Conservation (phyloP, 2,113 vertebrate species). For the Jacana jacana region DNA sequence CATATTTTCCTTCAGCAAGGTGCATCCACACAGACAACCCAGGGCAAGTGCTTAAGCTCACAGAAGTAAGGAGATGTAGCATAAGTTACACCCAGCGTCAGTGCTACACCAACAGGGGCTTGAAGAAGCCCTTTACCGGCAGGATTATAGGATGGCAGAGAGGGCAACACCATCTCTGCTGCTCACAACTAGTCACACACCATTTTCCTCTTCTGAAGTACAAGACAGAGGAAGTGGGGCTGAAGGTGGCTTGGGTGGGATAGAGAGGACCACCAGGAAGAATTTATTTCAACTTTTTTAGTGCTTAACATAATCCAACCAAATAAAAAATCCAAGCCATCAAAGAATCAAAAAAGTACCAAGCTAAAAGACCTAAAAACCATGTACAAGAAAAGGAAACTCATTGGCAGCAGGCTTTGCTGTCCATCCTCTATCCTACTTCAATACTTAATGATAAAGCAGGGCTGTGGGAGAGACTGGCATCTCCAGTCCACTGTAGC, state of each 20-base stretch:
- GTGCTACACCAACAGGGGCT: neutral
- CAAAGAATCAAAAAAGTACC: neutral
- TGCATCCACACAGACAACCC: neutral
- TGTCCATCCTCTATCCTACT: neutral
- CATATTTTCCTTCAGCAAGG: neutral
- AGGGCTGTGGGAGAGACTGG: neutral
- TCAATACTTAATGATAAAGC: neutral
- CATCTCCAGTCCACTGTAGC: neutral
- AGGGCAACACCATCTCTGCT: neutral
- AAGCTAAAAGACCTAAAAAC: neutral
- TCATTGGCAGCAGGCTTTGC: neutral
- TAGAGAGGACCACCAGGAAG: neutral
- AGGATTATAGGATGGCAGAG: neutral
- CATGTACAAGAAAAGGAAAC: neutral
- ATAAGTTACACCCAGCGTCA: neutral
- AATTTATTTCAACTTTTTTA: neutral
- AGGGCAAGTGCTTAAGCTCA: neutral
- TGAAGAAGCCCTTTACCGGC: neutral
- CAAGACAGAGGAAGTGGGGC: neutral
- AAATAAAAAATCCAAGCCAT: neutral
- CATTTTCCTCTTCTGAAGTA: neutral
- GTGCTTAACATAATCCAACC: neutral
- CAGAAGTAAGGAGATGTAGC: neutral
- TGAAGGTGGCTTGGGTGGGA: neutral
- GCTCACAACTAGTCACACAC: neutral